phyloP scores from a whole-genome alignment of 1,140 invertebrate genomes.

The Bombus breviceps region DNA sequence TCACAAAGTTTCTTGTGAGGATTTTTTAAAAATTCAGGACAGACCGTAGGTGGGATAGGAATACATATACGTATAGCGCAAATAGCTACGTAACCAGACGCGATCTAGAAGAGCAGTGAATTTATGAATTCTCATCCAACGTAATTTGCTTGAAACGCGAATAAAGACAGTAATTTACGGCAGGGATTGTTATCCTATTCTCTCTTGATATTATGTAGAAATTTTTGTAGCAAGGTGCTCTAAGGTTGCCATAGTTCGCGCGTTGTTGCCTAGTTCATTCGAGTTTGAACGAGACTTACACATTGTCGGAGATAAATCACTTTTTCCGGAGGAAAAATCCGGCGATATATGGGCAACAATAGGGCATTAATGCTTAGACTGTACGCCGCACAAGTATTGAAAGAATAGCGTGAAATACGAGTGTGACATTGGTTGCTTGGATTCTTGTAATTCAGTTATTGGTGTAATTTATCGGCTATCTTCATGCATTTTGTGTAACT shows the following conservation, averaged over 20 bases:
- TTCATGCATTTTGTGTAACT: too few relatives aligned
- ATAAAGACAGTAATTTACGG: constrained; percentile 2
- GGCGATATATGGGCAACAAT: neutral
- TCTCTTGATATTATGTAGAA: neutral
- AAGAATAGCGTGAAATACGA: neutral
- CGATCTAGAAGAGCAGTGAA: neutral
- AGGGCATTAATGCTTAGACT: neutral
- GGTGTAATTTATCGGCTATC: too few relatives aligned
- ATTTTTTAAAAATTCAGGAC: constrained; percentile 16
- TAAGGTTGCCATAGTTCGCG: neutral
- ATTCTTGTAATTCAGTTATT: neutral
- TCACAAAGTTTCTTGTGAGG: neutral
- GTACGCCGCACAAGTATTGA: neutral
- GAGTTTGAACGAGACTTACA: neutral
- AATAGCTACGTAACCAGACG: neutral
- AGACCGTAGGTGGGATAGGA: neutral
- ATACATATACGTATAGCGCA: neutral
- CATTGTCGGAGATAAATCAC: neutral
- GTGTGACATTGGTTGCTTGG: neutral
- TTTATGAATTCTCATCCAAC: constrained; percentile 10
- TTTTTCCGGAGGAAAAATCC: neutral
- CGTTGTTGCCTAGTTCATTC: neutral
- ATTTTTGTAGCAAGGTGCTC: neutral
- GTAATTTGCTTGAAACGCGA: constrained; percentile 22
- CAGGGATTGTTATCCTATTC: neutral